Base-by-base conservation (phyloP, 2,113 vertebrate species). In the Amphilophus citrinellus region DNA sequence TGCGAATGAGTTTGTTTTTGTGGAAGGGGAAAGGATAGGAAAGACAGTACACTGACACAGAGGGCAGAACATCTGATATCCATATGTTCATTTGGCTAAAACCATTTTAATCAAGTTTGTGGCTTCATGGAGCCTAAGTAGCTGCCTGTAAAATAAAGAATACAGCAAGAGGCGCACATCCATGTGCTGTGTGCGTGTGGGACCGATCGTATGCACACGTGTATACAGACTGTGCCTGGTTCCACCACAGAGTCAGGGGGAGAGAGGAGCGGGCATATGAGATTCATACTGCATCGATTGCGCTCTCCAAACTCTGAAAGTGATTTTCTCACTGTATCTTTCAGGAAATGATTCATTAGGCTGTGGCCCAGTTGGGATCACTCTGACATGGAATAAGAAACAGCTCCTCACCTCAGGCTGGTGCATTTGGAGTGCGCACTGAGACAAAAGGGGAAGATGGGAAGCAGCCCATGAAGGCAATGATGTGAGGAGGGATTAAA, bases 281-380 rank as follows among this genome's bases (percentile, higher is more conserved):
- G 77, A 82, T 63, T 65, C 84, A 73, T 32, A 61, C 83, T 86
- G 84, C 80, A 90, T 87, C 76, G 11, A 79, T 56, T 61, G 76
- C 62, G 79, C 24, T 63, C 82, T 89, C 82, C 61, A 77, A 90
- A 86, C 87, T 91, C 92, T 92, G 92, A 94, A 90, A 90, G 87
- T 87, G 89, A 93, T 93, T 93, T 93, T 94, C 91, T 93, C 92
- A 88, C 92, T 58, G 71, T 88, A 90, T 91, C 91, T 86, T 56
- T 59, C 84, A 94, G 94, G 94, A 95, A 95, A 94, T 94, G 84
- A 94, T 93, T 94, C 84, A 95, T 95, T 94, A 93, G 90, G 85
- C 85, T 81, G 86, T 59, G 83, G 88, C 91, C 91, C 76, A 88
- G 85, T 92, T 92, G 81, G 92, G 88, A 89, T 84, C 65, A n/a